Conservation (phyloP, 2,113 vertebrate genomes). For the Laticauda laticaudata region DNA sequence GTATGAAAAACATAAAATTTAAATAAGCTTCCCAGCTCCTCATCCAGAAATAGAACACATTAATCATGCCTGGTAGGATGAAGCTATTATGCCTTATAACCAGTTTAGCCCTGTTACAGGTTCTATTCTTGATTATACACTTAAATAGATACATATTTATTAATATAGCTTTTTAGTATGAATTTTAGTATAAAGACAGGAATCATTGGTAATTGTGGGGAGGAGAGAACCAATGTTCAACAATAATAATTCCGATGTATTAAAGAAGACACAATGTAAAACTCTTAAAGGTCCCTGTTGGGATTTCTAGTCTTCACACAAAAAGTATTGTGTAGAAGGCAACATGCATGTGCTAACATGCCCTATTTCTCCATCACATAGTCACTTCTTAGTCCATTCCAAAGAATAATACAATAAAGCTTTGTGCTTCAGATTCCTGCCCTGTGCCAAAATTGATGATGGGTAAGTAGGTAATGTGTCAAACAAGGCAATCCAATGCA, state of each 20-base stretch:
- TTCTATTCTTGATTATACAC: neutral
- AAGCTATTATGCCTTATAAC: neutral
- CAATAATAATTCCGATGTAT: neutral
- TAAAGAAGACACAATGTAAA: neutral
- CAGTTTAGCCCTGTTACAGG: neutral
- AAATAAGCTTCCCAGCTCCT: neutral
- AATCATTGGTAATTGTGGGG: neutral
- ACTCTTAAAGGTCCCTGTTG: neutral
- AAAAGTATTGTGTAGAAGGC: neutral
- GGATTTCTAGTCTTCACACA: neutral
- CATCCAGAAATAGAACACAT: neutral
- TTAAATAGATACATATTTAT: neutral
- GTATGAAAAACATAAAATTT: slow-evolving; percentile 16
- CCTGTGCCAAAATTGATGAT: neutral
- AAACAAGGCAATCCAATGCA: neutral
- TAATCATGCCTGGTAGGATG: neutral
- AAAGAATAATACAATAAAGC: neutral
- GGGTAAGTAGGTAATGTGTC: neutral
- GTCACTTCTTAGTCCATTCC: neutral
- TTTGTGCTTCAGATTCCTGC: neutral
- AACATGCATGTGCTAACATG: neutral
- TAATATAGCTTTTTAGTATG: neutral
- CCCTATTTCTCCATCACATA: neutral
- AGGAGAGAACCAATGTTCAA: neutral
- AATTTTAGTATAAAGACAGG: neutral